phyloP scores from a whole-genome alignment of 1,140 invertebrate genomes.

The Drosophila asahinai region DNA sequence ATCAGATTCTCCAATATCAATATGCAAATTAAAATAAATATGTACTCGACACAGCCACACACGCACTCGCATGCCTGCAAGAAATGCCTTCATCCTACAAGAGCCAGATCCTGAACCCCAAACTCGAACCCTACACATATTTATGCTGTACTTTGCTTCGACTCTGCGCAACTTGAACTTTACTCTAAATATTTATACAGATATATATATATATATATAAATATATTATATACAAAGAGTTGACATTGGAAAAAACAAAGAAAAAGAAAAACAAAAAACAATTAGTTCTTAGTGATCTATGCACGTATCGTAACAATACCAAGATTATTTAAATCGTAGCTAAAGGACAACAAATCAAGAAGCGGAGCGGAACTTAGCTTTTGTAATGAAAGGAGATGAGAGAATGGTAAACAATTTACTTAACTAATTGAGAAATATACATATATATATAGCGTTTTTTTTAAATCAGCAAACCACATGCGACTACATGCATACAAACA shows the following conservation, averaged over 20 bases:
- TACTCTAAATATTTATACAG: slow-evolving; percentile 27
- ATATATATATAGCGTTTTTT: slow-evolving; percentile 42
- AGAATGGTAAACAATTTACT: slow-evolving; percentile 31
- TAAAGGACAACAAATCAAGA: slow-evolving; percentile 46
- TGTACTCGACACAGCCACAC: slow-evolving; percentile 3
- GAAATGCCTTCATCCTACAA: slow-evolving; percentile 37
- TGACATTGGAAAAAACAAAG: slow-evolving; percentile 22
- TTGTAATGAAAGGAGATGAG: slow-evolving; percentile 30
- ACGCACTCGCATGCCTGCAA: slow-evolving; percentile 16
- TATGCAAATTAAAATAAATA: slow-evolving; percentile 44
- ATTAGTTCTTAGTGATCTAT: slow-evolving; percentile 48
- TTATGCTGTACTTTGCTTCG: slow-evolving; percentile 48
- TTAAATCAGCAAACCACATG: slow-evolving; percentile 20
- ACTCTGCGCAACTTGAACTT: slow-evolving; percentile 38
- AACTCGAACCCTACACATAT: slow-evolving; percentile 9
- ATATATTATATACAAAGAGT: slow-evolving; percentile 31
- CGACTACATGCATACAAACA: slow-evolving; percentile 8
- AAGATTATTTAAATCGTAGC: slow-evolving; percentile 42
- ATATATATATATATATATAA: slow-evolving; percentile 30
- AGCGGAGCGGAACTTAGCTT: slow-evolving; percentile 39
- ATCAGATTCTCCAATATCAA: slow-evolving; percentile 23
- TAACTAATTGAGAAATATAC: slow-evolving; percentile 22
- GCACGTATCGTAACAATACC: slow-evolving; percentile 51
- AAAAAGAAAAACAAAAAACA: slow-evolving; percentile 9
- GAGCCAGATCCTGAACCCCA: slow-evolving; percentile 3